Conservation (phyloP, 2,797 vertebrate genomes). For the Valencia hispanica region DNA sequence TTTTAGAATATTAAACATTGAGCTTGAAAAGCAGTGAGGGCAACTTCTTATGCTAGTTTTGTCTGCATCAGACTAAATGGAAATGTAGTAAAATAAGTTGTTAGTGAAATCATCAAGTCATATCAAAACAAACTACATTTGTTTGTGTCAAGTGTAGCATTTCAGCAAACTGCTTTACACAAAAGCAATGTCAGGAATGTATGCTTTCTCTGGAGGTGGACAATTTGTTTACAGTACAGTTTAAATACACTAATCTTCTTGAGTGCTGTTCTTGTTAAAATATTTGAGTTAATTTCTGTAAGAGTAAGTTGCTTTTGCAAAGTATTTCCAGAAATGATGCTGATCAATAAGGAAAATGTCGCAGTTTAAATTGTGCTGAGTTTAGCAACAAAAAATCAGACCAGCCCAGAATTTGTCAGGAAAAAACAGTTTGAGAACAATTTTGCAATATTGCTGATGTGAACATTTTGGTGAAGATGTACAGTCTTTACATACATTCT, state of each 20-base stretch:
- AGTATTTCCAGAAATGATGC: neutral
- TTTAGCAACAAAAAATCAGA: neutral
- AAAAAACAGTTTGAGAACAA: neutral
- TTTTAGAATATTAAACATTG: neutral
- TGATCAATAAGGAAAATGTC: neutral
- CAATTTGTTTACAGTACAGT: neutral
- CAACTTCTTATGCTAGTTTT: neutral
- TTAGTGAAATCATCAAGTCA: too few relatives aligned
- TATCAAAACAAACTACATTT: too few relatives aligned
- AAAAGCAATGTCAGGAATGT: too few relatives aligned
- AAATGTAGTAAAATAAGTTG: neutral
- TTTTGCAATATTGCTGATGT: neutral
- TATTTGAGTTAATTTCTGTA: neutral
- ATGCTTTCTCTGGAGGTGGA: neutral
- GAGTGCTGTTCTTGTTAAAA: neutral
- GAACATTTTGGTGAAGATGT: neutral
- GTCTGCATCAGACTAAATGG: neutral
- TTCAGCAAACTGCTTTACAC: too few relatives aligned
- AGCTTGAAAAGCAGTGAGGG: neutral
- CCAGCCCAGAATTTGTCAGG: neutral
- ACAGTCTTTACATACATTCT: neutral
- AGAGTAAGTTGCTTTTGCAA: neutral
- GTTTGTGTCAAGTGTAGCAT: too few relatives aligned
- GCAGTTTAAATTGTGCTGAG: neutral
- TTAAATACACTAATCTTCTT: neutral